Conservation (phyloP, 1,140 invertebrate species). For the Leptinotarsa undecemlineata region DNA sequence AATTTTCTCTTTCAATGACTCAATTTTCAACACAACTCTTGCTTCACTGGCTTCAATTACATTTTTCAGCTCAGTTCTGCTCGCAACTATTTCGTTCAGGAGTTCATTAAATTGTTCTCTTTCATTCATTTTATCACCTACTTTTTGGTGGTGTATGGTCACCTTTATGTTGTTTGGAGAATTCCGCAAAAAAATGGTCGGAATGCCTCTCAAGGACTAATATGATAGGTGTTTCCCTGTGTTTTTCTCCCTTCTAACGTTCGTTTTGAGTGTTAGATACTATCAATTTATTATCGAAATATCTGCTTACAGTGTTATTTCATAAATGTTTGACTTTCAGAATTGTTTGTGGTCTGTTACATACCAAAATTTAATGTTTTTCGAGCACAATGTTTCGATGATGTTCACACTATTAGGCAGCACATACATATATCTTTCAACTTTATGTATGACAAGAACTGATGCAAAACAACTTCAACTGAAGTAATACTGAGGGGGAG, state of each 20-base stretch:
- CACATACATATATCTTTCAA: not conserved
- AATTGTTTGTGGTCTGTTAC: constrained; percentile 18
- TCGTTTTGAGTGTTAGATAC: constrained; percentile 14
- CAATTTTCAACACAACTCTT: constrained; percentile 10
- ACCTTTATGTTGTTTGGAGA: constrained; percentile 5
- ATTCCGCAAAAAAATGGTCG: constrained; percentile 13
- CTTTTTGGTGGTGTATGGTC: constrained; percentile 12
- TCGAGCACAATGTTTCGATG: not conserved
- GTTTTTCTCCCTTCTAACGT: constrained; percentile 13
- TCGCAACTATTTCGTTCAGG: constrained; percentile 5
- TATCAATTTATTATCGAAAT: constrained; percentile 14
- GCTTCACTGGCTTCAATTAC: constrained; percentile 14
- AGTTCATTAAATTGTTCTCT: constrained; percentile 12
- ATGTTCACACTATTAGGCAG: constrained; percentile 7
- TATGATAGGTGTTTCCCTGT: constrained; percentile 15
- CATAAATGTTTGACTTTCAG: constrained; percentile 12
- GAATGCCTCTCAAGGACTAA: constrained; percentile 16
- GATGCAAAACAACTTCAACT: too few species aligned
- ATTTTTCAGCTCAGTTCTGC: constrained; percentile 15
- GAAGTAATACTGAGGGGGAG: too few species aligned
- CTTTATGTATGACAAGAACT: too few species aligned
- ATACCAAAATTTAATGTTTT: constrained; percentile 17
- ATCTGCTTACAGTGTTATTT: constrained; percentile 14
- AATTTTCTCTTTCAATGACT: constrained; percentile 10
- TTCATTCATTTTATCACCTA: constrained; percentile 19